These are phyloP conservation scores for Drosophila asahinai DNA, from an alignment of 1,140 invertebrate genomes.

Conservation along the genomic window DNA sequence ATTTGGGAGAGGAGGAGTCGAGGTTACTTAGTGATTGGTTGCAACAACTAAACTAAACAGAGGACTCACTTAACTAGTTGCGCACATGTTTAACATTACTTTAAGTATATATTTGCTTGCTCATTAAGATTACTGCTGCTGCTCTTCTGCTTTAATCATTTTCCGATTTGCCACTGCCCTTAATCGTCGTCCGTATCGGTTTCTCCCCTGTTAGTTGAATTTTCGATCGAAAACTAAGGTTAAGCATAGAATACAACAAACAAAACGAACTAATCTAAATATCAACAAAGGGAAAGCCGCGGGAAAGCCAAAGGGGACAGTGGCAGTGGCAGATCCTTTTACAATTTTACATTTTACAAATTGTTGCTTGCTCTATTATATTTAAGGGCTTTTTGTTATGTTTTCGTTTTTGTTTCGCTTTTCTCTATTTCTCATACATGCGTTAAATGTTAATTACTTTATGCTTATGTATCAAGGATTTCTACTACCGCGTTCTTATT, in stretches of 20 bases:
- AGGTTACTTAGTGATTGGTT: constrained; percentile 30
- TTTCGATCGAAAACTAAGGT: constrained; percentile 31
- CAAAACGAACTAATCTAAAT: constrained; percentile 27
- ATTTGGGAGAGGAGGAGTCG: constrained; percentile 24
- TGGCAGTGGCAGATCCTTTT: constrained; percentile 43
- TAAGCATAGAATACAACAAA: constrained; percentile 51
- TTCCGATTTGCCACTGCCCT: constrained; percentile 33
- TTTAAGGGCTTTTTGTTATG: constrained; percentile 38
- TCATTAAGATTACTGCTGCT: constrained; percentile 33
- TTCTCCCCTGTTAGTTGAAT: constrained; percentile 8
- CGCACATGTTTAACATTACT: constrained; percentile 61
- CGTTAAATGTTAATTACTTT: constrained; percentile 71
- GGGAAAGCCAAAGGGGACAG: constrained; percentile 18
- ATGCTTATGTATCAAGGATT: constrained; percentile 81
- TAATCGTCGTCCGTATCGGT: background rate
- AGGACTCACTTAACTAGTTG: constrained; percentile 66
- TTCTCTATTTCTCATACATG: constrained; percentile 55
- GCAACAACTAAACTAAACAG: constrained; percentile 63
- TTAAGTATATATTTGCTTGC: constrained; percentile 57
- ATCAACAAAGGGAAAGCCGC: constrained; percentile 7
- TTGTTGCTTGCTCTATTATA: constrained; percentile 51
- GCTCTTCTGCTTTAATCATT: constrained; percentile 9
- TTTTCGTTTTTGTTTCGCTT: constrained; percentile 34
- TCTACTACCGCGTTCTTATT: constrained; percentile 71
- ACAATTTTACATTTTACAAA: constrained; percentile 65